Base-by-base conservation (phyloP, 2,113 vertebrate species). In the Actenoides lindsayi region DNA sequence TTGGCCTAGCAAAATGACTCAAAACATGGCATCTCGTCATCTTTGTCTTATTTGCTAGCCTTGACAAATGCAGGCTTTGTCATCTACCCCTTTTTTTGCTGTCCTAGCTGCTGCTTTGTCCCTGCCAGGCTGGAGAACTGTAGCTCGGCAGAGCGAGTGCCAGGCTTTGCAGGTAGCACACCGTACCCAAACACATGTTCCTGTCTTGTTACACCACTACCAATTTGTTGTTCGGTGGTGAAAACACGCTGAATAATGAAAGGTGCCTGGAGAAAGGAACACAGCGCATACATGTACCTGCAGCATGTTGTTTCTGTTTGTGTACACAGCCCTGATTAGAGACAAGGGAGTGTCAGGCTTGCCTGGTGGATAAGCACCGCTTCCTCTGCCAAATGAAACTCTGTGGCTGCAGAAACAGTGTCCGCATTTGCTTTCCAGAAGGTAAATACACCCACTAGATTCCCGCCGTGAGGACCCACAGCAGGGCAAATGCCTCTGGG, bases 201-300 rank as follows among this genome's bases (percentile, higher is more conserved):
- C 77, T 93, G 90, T 80, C 96, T 97, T 95, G 94, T 97, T 97
- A 91, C 59, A 95, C 94, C 91, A 80, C 94, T 59, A 91, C 95
- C 92, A 96, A 91, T 97, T 97, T 96, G 96, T 97, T 97, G 96
- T 96, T 94, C 82, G 56, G 89, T 42, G 57, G 30, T 37, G 95
- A 90, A 96, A 96, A 97, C 95, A 94, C 76, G 92, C 97, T 97
- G 96, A 98, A 97, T 97, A 97, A 97, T 96, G 97, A 95, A 97
- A 96, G 97, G 95, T 75, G 97, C 95, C 94, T 97, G 87, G 77
- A 96, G 96, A 97, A 97, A 96, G 82, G 91, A 96, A 89, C 86
- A 76, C 42, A 14, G 94, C 6, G 9, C 2, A 3, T 95, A 88
- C 56, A 3, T 91, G 96, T 93, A 93, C 85, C 85, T 60, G 76